A percentile compares a stretch with the other conserved stretches of the same genome.
phyloP scores from a whole-genome alignment of 2,888 invertebrate species.

The Erebia aethiops region DNA sequence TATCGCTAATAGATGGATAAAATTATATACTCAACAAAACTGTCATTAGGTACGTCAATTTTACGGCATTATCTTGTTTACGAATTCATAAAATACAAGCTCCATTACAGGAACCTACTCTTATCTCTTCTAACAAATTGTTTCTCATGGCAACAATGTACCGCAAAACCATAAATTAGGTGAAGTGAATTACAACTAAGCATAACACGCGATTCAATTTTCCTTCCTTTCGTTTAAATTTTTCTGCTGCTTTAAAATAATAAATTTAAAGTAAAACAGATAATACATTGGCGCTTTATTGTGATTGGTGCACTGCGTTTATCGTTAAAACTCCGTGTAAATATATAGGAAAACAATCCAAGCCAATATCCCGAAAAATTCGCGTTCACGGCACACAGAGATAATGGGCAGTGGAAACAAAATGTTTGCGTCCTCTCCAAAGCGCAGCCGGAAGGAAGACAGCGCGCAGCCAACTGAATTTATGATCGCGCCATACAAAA shows the following conservation, averaged over 20 bases:
- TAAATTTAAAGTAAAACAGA: constrained; percentile 13
- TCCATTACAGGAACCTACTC: constrained; percentile 25
- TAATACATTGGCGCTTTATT: constrained; percentile 23
- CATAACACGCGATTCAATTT: too few species aligned
- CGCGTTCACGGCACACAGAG: constrained; percentile 32
- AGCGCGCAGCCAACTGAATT: constrained; percentile 60
- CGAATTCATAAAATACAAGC: too few species aligned
- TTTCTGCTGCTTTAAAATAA: neutral
- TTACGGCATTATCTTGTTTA: constrained; percentile 29
- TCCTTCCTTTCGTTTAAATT: neutral
- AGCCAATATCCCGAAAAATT: constrained; percentile 32
- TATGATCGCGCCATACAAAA: constrained; percentile 60
- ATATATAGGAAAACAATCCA: constrained; percentile 26
- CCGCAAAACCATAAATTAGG: neutral
- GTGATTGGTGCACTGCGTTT: constrained; percentile 27
- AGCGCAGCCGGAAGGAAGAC: constrained; percentile 63
- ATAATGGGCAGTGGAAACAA: constrained; percentile 41
- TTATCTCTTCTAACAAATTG: constrained; percentile 19
- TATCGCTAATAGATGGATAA: too few species aligned
- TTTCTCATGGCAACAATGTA: constrained; percentile 17
- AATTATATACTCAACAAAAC: neutral
- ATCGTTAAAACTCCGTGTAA: constrained; percentile 23
- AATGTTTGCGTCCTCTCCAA: constrained; percentile 41
- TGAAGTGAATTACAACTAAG: neutral
- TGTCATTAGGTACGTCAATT: constrained; percentile 30